These are phyloP conservation scores for Acronicta psi DNA, from an alignment of 2,888 invertebrate genomes.

Conservation along the genomic window DNA sequence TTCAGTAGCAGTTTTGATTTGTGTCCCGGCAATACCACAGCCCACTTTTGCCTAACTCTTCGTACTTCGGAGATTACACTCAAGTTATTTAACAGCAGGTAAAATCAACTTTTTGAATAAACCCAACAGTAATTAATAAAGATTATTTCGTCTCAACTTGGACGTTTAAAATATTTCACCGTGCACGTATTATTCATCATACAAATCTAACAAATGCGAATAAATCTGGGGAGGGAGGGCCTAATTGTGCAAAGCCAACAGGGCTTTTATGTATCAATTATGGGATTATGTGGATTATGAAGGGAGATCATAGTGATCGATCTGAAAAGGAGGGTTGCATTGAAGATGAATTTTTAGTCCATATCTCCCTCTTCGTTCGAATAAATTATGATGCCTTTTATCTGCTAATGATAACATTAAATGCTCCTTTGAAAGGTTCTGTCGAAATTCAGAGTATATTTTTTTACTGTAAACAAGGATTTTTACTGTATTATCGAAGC, in stretches of 20 bases:
- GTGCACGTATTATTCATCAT: constrained; percentile 74
- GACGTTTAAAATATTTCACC: constrained; percentile 54
- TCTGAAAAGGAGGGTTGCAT: constrained; percentile 69
- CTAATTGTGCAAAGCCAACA: constrained; percentile 78
- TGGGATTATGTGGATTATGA: constrained; percentile 80
- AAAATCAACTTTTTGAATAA: constrained; percentile 21
- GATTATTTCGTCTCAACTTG: constrained; percentile 37
- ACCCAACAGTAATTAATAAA: constrained; percentile 44
- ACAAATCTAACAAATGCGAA: constrained; percentile 79
- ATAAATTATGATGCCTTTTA: constrained; percentile 28
- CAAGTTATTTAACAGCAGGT: not conserved
- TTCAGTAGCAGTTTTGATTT: no score
- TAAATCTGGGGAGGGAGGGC: constrained; percentile 78
- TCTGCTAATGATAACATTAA: not conserved
- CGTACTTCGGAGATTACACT: no score
- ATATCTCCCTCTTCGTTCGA: constrained; percentile 28
- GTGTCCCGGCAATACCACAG: no score
- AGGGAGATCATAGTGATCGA: constrained; percentile 82
- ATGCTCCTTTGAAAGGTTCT: not conserved
- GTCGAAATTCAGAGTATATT: no score
- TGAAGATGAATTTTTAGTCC: constrained; percentile 56
- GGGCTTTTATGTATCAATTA: constrained; percentile 84
- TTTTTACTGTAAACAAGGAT: no score
- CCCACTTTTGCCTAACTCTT: no score
- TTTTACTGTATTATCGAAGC: no score